phyloP scores from a whole-genome alignment of 2,113 vertebrate genomes.

The Canis aureus region DNA sequence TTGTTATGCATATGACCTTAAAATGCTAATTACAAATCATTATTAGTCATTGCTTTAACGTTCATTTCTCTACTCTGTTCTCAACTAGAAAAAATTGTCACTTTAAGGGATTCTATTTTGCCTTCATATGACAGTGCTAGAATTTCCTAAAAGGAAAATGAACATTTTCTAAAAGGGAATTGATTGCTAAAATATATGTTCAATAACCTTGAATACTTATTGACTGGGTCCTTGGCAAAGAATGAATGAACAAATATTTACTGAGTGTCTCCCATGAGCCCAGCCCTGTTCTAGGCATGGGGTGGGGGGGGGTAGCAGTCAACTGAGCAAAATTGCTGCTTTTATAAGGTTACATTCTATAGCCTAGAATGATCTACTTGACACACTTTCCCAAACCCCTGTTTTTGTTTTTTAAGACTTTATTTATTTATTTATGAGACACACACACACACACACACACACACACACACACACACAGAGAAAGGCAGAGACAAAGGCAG shows the following conservation, averaged over 20 bases:
- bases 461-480: no score
- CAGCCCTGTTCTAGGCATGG: neutral
- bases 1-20: neutral
- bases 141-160: conserved; percentile 11
- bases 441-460: no score
- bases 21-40: conserved; percentile 6
- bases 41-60: neutral
- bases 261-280: neutral
- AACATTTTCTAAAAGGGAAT: neutral
- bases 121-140: neutral
- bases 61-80: neutral
- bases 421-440: no score
- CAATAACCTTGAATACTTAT: neutral
- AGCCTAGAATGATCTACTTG: neutral
- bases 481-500: no score
- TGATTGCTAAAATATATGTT: neutral
- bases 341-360: neutral
- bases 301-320: neutral
- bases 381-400: neutral
- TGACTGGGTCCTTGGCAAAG: neutral
- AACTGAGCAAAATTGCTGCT: neutral
- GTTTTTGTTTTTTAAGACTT: no score
- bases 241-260: neutral
- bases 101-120: conserved; percentile 30
- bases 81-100: neutral